Percentiles rank a stretch among this genome's conserved stretches.
These are phyloP conservation scores for Serinus canaria DNA, from an alignment of 2,113 vertebrate genomes.

Conservation along the genomic window DNA sequence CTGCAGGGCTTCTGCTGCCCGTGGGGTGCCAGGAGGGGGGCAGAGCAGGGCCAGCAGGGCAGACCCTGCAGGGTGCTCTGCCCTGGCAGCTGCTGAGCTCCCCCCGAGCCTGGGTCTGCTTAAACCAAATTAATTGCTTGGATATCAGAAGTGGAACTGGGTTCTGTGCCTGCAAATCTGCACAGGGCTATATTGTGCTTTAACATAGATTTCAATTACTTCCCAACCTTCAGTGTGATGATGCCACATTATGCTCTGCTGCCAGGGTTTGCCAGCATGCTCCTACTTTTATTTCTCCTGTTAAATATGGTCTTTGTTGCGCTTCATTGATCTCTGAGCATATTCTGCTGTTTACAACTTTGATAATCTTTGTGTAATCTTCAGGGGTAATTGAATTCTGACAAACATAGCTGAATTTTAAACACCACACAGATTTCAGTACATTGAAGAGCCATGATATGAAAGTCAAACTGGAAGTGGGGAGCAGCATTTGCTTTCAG, in stretches of 20 bases:
- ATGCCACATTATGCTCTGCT: slow-evolving; percentile 49
- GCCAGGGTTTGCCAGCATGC: slow-evolving; percentile 41
- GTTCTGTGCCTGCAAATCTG: background rate
- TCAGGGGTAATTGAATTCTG: slow-evolving; percentile 72
- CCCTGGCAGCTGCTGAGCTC: fast-evolving
- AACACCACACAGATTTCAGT: background rate
- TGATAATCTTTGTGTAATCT: slow-evolving; percentile 77
- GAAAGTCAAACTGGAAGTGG: slow-evolving; percentile 3
- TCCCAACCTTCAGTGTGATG: slow-evolving; percentile 17
- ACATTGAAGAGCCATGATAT: background rate
- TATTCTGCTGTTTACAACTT: slow-evolving; percentile 74
- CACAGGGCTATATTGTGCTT: background rate
- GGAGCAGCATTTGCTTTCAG: background rate
- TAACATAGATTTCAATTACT: slow-evolving; percentile 44
- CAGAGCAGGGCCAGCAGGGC: background rate
- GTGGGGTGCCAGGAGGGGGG: background rate
- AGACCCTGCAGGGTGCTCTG: fast-evolving
- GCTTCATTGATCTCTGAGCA: slow-evolving; percentile 74
- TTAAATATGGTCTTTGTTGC: slow-evolving; percentile 72
- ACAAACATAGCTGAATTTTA: slow-evolving; percentile 61
- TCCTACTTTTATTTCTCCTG: slow-evolving; percentile 67
- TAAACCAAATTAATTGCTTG: slow-evolving; percentile 11
- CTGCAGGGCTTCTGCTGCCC: background rate
- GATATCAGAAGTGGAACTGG: slow-evolving; percentile 1
- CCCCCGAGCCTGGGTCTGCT: background rate